Base-by-base conservation (phyloP, 2,797 vertebrate genomes). In the Propithecus perrieri region DNA sequence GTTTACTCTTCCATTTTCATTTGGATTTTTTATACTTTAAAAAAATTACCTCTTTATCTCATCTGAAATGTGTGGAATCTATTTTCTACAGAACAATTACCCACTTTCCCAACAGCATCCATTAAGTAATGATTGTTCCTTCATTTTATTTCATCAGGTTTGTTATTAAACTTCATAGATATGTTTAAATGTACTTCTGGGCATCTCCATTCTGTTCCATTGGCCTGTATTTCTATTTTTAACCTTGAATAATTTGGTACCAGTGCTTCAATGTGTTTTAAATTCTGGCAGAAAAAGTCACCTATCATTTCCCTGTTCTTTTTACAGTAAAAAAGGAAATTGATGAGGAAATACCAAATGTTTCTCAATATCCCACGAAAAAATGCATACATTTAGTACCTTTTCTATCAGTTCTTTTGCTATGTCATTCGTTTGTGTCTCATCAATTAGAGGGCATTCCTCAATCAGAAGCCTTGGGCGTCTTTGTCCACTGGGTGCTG, bases 401-500 rank as follows among this genome's bases (percentile, higher is more conserved):
- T 99, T 99, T 98, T 99, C 99, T 91, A 99, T 98, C 86, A 99
- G 98, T 7, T 99, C 99, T 98, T 99, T 98, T 94, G 99, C 99
- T 0, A 98, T 98, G 88, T 99, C 99, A 4, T 99, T 99, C 15
- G 99, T 99, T 98, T 99, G 99, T 4, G 99, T 99, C 95, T 99
- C 99, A 91, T 98, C 98, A 4, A 98, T 98, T 95, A 99, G 97
- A 30, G 99, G 99, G 99, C 99, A 99, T 98, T 99, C 99, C 98
- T 99, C 99, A 98, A 99, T 99, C 98, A 99, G 98, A 97, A 99
- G 98, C 97, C 98, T 98, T 1, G 99, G 99, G 59, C 98, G 98
- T 72, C 99, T 99, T 98, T 99, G 99, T 97, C 98, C 99, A 99
- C 98, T 97, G 95, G 99, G 98, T 95, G 98, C 97, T 95, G 98